phyloP scores from a whole-genome alignment of 2,888 invertebrate species.

The Eupithecia inturbata region DNA sequence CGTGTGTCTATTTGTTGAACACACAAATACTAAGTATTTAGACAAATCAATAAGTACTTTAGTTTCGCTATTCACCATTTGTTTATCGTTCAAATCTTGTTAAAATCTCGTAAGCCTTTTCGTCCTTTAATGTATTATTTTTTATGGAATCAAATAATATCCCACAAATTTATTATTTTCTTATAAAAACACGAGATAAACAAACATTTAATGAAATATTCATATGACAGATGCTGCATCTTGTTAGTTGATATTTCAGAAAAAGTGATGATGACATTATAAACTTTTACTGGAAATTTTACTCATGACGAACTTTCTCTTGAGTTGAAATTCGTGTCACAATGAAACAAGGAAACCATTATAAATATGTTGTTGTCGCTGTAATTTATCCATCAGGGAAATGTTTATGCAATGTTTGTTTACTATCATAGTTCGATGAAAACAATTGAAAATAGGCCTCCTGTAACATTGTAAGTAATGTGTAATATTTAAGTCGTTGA shows the following conservation, averaged over 20 bases:
- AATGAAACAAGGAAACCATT: conserved; percentile 50
- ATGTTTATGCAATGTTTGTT: neutral
- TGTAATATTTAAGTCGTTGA: neutral
- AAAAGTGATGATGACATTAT: conserved; percentile 9
- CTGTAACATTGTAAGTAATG: neutral
- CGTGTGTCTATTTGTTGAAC: too few relatives aligned
- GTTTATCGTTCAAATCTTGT: neutral
- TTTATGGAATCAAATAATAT: too few relatives aligned
- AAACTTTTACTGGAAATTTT: conserved; percentile 38
- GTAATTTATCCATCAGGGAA: neutral
- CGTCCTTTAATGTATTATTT: too few relatives aligned
- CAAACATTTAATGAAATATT: neutral
- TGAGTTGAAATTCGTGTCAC: conserved; percentile 54
- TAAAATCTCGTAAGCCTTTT: neutral
- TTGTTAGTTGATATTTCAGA: conserved; percentile 20
- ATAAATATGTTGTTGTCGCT: conserved; percentile 30
- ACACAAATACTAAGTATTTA: neutral
- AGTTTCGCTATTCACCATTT: neutral
- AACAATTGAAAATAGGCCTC: neutral
- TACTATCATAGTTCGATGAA: neutral
- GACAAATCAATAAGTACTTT: neutral
- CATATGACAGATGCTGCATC: neutral
- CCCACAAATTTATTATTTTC: too few relatives aligned
- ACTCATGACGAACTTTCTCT: conserved; percentile 58
- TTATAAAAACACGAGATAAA: neutral